Evolutionary conservation across 2,113 vertebrate species (phyloP), one percentile per base, ranked within the genome.

Genomic region (Menidia beryllina): DNA sequence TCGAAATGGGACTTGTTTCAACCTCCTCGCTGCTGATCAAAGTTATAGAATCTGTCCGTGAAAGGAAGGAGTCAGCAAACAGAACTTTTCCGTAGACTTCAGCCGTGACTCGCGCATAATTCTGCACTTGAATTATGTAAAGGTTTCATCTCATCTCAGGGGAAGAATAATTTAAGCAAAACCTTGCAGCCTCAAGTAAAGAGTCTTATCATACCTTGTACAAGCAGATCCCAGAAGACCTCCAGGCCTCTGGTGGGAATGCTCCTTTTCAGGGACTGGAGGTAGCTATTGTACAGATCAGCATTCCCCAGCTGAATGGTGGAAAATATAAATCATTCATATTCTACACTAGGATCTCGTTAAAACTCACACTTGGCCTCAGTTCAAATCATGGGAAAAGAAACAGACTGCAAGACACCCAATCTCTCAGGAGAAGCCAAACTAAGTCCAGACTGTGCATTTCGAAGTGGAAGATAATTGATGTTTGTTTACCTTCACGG

Each of bases 161-260:
- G 59, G 59, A 77, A 45, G 78, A 54, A 47, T 62, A 50, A 88
- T 69, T 81, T 52, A 26, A 26, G 26, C 53, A 43, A 56, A 82
- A 69, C 52, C 61, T 56, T 52, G 54, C 41, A 69, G 62, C 58
- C 7, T 9, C 0, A 30, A 51, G 67, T 58, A 51, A 67, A 51
- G 26, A 79, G 39, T 75, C 51, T 74, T 52, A 77, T 61, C 80
- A 24, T 89, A 99, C 98, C 97, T 92, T 96, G 95, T 72, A 94
- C 50, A 13, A 99, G 75, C 69, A 97, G 93, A 56, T 97, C 94
- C 98, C 98, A 99, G 92, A 99, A 98, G 77, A 96, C 95, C 83
- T 93, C 88, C 43, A 98, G 91, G 30, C 90, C 90, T 82, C 94
- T 93, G 61, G 89, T 89, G 74, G 95, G 92, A 73, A 95, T 87